Conservation (phyloP, 1,140 invertebrate species). For the Samia ricini region DNA sequence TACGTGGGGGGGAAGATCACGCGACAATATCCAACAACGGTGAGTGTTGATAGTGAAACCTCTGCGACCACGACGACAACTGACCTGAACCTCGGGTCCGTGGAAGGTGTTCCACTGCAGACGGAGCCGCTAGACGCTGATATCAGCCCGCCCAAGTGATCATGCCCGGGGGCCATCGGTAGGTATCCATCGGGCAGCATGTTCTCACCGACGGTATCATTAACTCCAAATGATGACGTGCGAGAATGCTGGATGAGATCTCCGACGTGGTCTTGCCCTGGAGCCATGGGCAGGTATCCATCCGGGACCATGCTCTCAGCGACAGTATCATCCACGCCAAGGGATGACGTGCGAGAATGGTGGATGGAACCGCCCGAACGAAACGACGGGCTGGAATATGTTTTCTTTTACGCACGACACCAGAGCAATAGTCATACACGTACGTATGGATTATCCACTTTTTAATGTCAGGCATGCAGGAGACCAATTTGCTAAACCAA, state of each 20-base stretch:
- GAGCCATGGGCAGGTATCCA: conserved; percentile 56
- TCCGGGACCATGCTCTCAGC: neutral
- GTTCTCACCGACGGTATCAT: conserved; percentile 24
- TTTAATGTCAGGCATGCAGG: no score
- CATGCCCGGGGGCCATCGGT: conserved; percentile 53
- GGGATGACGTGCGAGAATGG: conserved; percentile 57
- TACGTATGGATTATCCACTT: no score
- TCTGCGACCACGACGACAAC: no score
- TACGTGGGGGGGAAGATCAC: no score
- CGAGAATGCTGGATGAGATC: conserved; percentile 51
- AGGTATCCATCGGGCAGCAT: conserved; percentile 45
- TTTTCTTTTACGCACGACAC: no score
- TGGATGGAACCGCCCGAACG: conserved; percentile 40
- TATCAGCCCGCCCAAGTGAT: conserved; percentile 27
- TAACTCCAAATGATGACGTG: conserved; percentile 49
- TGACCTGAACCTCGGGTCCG: conserved; percentile 59
- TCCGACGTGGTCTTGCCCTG: conserved; percentile 21
- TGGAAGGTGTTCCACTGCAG: conserved; percentile 81
- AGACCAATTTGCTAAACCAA: no score
- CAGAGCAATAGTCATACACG: no score
- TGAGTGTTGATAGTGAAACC: no score
- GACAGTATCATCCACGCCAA: conserved; percentile 38
- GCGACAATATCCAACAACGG: no score
- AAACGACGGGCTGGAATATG: conserved; percentile 25
- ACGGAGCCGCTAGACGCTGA: conserved; percentile 83